These are phyloP conservation scores for Myopa testacea DNA, from an alignment of 2,888 invertebrate genomes.

Conservation along the genomic window DNA sequence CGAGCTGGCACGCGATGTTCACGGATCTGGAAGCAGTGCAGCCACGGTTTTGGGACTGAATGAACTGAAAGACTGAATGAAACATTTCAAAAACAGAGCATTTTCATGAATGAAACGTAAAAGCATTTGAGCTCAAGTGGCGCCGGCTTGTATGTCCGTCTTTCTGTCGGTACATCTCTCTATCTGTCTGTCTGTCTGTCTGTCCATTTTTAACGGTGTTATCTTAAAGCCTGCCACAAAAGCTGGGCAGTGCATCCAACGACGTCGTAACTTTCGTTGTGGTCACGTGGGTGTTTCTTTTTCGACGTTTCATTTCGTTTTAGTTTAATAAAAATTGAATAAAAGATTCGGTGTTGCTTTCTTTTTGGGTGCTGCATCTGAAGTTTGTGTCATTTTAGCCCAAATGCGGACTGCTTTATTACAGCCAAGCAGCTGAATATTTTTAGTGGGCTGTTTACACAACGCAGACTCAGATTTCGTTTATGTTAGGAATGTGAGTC, in stretches of 20 bases:
- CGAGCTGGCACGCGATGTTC: neutral
- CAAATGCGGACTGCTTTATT: neutral
- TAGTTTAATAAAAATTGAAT: neutral
- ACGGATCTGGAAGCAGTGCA: no score
- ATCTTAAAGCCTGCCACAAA: neutral
- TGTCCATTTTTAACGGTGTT: neutral
- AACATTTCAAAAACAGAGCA: no score
- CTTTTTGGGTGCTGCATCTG: neutral
- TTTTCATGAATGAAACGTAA: conserved; percentile 16
- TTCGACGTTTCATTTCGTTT: neutral
- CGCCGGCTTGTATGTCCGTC: neutral
- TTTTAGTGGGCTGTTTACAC: conserved; percentile 12
- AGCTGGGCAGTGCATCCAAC: neutral
- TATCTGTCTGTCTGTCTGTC: neutral
- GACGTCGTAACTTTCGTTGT: conserved; percentile 2
- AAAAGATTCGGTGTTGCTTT: neutral
- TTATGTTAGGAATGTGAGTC: neutral
- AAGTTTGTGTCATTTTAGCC: neutral
- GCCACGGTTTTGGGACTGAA: no score
- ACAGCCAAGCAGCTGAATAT: neutral
- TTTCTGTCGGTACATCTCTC: neutral
- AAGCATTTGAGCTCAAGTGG: neutral
- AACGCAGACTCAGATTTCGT: neutral
- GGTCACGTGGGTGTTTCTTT: neutral
- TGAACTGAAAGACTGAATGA: neutral